These are phyloP conservation scores for Alligator mississippiensis DNA, from an alignment of 2,113 vertebrate genomes.

Conservation along the genomic window DNA sequence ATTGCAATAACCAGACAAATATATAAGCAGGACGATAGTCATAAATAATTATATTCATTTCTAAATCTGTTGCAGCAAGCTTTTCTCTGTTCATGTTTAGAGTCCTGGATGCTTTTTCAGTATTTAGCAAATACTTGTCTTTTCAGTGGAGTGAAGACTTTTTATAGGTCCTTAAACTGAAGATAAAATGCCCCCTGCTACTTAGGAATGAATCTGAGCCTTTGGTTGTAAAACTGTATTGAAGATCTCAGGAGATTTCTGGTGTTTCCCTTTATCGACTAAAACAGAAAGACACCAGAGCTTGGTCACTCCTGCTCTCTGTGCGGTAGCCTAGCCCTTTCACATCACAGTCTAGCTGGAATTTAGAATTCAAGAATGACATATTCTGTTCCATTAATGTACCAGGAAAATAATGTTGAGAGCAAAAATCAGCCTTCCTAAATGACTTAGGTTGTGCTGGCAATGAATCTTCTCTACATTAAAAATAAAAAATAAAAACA, in stretches of 20 bases:
- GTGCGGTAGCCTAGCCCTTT: neutral
- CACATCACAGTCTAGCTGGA: accelerated
- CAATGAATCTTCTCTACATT: too few relatives aligned
- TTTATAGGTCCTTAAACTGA: neutral
- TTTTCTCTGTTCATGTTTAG: neutral
- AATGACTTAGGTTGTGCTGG: neutral
- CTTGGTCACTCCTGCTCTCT: neutral
- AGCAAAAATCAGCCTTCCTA: neutral
- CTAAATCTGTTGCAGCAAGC: neutral
- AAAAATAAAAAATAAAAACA: too few relatives aligned
- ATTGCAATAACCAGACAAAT: neutral
- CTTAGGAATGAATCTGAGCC: neutral
- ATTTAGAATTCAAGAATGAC: neutral
- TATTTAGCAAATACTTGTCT: neutral
- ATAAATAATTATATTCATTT: neutral
- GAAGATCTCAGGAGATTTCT: neutral
- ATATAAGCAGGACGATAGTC: neutral
- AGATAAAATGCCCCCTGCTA: neutral
- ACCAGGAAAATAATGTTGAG: neutral
- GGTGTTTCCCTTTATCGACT: neutral
- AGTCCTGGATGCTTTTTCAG: too few relatives aligned
- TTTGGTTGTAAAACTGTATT: neutral
- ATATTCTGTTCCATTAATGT: neutral
- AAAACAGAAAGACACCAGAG: neutral
- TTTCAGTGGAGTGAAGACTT: neutral